Percentiles rank a stretch among this genome's conserved stretches.
Conservation (phyloP, 2,113 vertebrate species). For the Murina feae region DNA sequence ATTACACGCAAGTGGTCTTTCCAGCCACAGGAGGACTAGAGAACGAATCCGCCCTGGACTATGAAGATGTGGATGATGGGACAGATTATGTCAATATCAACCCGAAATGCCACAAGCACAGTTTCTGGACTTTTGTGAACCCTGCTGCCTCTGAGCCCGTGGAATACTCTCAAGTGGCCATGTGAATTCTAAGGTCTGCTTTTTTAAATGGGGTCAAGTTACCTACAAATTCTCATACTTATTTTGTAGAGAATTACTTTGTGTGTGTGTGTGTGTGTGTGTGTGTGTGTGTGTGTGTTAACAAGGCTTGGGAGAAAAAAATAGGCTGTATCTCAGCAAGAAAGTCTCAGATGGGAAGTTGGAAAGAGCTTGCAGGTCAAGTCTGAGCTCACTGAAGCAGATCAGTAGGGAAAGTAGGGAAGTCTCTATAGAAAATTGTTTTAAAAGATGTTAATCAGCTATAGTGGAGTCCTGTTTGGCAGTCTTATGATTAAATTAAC, state of each 20-base stretch:
- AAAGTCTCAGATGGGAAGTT: neutral
- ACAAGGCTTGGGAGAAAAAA: neutral
- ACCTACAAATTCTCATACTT: neutral
- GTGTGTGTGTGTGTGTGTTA: neutral
- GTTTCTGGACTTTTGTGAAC: conserved; percentile 57
- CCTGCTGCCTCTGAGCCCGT: neutral
- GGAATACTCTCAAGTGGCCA: conserved; percentile 69
- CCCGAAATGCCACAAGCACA: neutral
- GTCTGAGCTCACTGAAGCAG: neutral
- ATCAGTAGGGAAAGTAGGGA: neutral
- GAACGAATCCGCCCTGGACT: neutral
- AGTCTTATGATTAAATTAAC: neutral
- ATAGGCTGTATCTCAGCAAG: neutral
- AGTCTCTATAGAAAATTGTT: neutral
- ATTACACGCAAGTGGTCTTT: conserved; percentile 74
- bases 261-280: neutral
- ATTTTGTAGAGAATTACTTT: neutral
- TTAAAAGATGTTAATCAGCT: neutral
- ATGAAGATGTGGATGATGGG: conserved; percentile 56
- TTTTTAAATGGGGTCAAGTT: neutral
- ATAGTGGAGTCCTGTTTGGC: neutral
- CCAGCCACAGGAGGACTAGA: rapidly evolving
- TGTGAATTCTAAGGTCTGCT: conserved; percentile 44
- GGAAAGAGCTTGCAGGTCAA: neutral
- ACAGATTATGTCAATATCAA: conserved; percentile 76